Evolutionary conservation across 2,888 invertebrate genomes (phyloP).

Genomic region (Erpobdella octoculata): DNA sequence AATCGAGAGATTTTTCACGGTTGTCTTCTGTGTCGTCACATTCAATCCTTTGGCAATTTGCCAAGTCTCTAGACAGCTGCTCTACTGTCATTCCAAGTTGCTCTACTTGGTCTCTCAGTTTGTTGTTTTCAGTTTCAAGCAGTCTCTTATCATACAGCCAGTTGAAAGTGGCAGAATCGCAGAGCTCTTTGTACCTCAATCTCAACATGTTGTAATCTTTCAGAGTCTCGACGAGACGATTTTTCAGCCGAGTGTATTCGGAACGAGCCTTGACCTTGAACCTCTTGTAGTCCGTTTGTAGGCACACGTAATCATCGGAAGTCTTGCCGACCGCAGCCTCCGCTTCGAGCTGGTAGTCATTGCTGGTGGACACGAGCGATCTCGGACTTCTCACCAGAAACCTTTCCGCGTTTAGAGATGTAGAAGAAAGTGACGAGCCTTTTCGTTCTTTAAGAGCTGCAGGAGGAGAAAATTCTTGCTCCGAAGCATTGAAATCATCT

Average conservation of each 20-base stretch:
- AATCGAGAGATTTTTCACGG: neutral
- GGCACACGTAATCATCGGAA: slow-evolving; percentile 13
- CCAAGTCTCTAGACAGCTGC: neutral
- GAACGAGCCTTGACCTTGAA: slow-evolving; percentile 27
- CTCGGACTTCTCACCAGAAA: slow-evolving; percentile 18
- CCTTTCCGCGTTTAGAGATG: slow-evolving; percentile 17
- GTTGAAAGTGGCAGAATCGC: slow-evolving; percentile 11
- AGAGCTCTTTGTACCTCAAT: slow-evolving; percentile 17
- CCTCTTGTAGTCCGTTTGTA: slow-evolving; percentile 25
- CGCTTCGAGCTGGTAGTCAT: slow-evolving; percentile 12
- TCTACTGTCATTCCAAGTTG: slow-evolving; percentile 10
- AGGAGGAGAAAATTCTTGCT: neutral
- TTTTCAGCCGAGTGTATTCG: slow-evolving; percentile 27
- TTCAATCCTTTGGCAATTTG: neutral
- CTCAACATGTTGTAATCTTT: slow-evolving; percentile 26
- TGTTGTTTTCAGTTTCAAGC: slow-evolving; percentile 23
- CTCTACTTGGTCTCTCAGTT: slow-evolving; percentile 17
- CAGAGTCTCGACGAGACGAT: slow-evolving; percentile 25
- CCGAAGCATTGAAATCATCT: neutral
- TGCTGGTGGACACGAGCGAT: slow-evolving; percentile 6
- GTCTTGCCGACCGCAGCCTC: neutral
- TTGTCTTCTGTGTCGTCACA: neutral
- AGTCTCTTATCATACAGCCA: slow-evolving; percentile 15
- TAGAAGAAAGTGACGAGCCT: neutral
- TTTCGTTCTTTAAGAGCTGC: neutral